Evolutionary conservation across 2,113 vertebrate genomes (phyloP).

Genomic region (Aegithalos caudatus): DNA sequence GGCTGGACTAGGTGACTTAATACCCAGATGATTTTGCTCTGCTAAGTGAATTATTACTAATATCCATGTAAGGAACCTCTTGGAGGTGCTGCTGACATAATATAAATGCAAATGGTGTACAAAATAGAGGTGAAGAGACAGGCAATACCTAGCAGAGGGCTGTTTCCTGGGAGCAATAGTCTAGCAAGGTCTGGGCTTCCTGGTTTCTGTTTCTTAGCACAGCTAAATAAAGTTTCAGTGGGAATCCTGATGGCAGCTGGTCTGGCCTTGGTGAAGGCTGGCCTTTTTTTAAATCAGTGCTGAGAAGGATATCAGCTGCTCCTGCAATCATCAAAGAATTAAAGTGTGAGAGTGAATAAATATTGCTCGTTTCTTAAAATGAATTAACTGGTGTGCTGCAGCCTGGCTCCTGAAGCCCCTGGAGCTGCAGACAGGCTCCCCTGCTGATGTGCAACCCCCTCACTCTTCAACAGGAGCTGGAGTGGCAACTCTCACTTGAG

Average conservation of each 20-base stretch:
- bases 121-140: not conserved
- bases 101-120: not conserved
- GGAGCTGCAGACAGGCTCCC: not conserved
- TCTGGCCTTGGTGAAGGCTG: not conserved
- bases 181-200: not conserved
- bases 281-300: not conserved
- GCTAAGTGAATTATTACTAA: not conserved
- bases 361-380: not conserved
- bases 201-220: not conserved
- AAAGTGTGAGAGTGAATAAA: not conserved
- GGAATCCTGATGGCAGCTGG: not conserved
- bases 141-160: not conserved
- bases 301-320: not conserved
- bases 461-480: not conserved
- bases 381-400: not conserved
- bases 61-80: not conserved
- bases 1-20: not conserved
- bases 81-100: not conserved
- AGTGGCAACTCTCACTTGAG: not conserved
- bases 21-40: not conserved
- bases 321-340: not conserved
- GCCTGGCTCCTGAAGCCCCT: not conserved
- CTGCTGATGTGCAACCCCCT: not conserved
- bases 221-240: not conserved
- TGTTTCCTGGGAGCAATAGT: not conserved